phyloP scores from a whole-genome alignment of 2,888 invertebrate genomes.

The Torymus texanus region DNA sequence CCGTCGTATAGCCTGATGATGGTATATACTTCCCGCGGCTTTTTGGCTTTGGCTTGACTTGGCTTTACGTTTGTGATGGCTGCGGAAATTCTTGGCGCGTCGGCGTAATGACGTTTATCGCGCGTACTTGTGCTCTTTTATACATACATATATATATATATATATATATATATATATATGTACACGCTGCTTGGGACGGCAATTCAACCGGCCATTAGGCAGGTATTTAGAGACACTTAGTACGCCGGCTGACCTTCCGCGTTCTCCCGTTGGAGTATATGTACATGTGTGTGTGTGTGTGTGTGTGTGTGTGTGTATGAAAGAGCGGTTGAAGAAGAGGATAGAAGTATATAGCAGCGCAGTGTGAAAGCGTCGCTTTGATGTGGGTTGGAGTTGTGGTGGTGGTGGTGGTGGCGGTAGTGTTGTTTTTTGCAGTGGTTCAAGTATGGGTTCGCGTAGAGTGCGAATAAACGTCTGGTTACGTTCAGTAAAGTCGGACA shows the following conservation, averaged over 20 bases:
- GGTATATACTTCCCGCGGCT: no score
- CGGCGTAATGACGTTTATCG: constrained; percentile 30
- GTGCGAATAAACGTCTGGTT: no score
- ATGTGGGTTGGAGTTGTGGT: no score
- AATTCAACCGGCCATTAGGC: constrained; percentile 65
- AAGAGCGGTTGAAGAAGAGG: constrained; percentile 11
- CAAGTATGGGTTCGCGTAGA: no score
- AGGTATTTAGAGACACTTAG: constrained; percentile 67
- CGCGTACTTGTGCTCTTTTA: not conserved
- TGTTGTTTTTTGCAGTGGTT: no score
- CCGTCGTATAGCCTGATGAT: no score
- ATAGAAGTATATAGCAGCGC: not conserved
- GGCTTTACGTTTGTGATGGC: constrained; percentile 30
- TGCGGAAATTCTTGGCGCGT: constrained; percentile 2
- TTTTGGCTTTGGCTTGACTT: constrained; percentile 34
- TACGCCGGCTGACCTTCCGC: constrained; percentile 61
- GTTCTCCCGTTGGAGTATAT: constrained; percentile 53
- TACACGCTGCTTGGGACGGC: constrained; percentile 37
- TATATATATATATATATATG: not conserved
- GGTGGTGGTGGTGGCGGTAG: no score
- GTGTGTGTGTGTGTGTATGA: not conserved
- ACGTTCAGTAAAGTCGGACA: no score
- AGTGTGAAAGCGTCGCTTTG: no score
- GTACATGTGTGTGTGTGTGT: not conserved
- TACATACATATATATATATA: no score